These are phyloP conservation scores for Antechinus stuartii DNA, from an alignment of 2,113 vertebrate genomes.

Conservation along the genomic window DNA sequence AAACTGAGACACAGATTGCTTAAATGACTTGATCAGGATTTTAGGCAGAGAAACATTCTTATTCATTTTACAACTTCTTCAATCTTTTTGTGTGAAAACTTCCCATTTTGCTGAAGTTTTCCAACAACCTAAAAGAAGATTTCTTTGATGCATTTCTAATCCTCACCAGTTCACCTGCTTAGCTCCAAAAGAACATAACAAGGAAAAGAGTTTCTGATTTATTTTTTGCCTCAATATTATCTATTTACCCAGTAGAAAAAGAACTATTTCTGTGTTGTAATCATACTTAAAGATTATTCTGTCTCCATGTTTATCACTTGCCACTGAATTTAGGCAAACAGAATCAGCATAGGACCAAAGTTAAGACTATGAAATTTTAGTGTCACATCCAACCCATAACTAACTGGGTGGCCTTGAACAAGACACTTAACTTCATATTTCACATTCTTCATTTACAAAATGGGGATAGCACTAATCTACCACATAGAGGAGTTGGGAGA, in stretches of 20 bases:
- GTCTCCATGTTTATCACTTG: background rate
- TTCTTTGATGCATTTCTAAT: background rate
- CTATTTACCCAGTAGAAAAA: background rate
- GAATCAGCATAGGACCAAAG: background rate
- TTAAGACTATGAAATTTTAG: background rate
- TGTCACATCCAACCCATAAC: background rate
- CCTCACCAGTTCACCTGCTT: background rate
- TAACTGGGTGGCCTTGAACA: constrained; percentile 70
- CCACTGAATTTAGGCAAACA: background rate
- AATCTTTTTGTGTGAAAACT: background rate
- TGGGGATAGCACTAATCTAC: constrained; percentile 63
- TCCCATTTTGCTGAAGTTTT: background rate
- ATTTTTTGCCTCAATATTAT: background rate
- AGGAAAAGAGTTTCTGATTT: background rate
- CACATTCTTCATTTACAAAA: constrained; percentile 66
- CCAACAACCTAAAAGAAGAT: background rate
- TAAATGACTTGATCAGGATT: background rate
- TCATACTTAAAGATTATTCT: background rate
- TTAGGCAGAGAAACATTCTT: background rate
- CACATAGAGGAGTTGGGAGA: constrained; percentile 27
- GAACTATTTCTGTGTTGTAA: background rate
- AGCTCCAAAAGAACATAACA: background rate
- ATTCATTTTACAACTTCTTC: background rate
- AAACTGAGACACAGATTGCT: background rate
- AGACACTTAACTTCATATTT: constrained; percentile 64